Conservation (phyloP, 2,797 vertebrate genomes). For the Acanthornis magna region DNA sequence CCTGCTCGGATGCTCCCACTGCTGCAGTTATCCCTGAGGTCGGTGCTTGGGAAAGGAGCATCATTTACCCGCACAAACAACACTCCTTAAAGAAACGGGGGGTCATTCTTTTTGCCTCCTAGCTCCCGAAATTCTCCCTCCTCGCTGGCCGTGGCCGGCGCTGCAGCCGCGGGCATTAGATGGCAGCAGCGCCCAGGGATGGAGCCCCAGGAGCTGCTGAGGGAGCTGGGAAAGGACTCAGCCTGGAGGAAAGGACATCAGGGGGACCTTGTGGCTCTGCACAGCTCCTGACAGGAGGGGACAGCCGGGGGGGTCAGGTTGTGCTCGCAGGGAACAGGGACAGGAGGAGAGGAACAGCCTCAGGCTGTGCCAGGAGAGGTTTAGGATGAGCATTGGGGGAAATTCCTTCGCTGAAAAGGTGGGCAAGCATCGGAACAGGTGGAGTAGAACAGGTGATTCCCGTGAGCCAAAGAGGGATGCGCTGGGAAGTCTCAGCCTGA, state of each 20-base stretch:
- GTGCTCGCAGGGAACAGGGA: neutral
- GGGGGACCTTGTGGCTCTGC: neutral
- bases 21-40: rapidly evolving
- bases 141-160: rapidly evolving
- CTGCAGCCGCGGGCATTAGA: neutral
- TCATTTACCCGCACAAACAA: neutral
- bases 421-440: too few relatives aligned
- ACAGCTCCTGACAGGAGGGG: neutral
- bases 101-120: rapidly evolving
- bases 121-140: rapidly evolving
- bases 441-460: rapidly evolving
- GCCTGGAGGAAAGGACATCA: neutral
- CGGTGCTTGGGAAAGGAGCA: neutral
- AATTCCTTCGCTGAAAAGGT: neutral
- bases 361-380: neutral
- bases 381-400: neutral
- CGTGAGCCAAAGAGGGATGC: neutral
- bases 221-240: neutral
- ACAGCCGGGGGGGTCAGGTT: rapidly evolving
- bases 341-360: rapidly evolving
- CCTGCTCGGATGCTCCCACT: neutral
- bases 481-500: neutral
- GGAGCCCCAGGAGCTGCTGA: rapidly evolving
- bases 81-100: rapidly evolving
- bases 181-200: slow-evolving; percentile 41